A percentile compares a stretch with the other conserved stretches of the same genome.
These are phyloP conservation scores for Timema podura DNA, from an alignment of 2,888 invertebrate species.

Conservation along the genomic window DNA sequence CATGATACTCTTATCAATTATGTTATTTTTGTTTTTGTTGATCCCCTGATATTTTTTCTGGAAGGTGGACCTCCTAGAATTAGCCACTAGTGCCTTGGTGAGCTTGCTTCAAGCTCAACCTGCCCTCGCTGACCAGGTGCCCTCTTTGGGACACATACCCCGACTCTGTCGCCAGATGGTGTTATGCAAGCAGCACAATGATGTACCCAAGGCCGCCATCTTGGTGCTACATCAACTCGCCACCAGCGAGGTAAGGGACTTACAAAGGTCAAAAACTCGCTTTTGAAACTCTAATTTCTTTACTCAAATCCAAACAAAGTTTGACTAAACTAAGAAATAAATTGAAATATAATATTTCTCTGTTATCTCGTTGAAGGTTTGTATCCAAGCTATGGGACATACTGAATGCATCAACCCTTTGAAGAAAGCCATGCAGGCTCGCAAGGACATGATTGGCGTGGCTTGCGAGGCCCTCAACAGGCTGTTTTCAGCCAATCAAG, in stretches of 20 bases:
- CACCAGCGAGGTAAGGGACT: conserved; percentile 71
- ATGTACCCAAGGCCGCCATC: conserved; percentile 73
- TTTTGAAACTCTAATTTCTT: too few relatives aligned
- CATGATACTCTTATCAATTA: too few relatives aligned
- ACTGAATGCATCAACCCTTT: conserved; percentile 87
- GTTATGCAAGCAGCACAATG: conserved; percentile 44
- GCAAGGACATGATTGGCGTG: conserved; percentile 76
- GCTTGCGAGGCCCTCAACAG: conserved; percentile 87
- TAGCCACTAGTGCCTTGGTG: conserved; percentile 79
- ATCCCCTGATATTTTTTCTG: conserved; percentile 34
- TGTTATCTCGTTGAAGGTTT: conserved; percentile 72
- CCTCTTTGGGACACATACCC: conserved; percentile 83
- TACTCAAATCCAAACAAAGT: too few relatives aligned
- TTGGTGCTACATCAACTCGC: conserved; percentile 84
- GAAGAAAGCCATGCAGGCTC: conserved; percentile 83
- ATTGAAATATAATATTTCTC: too few relatives aligned
- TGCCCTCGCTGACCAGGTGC: conserved; percentile 79
- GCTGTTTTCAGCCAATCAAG: conserved; percentile 71
- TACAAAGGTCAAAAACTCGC: too few relatives aligned
- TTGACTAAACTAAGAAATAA: too few relatives aligned
- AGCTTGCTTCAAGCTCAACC: conserved; percentile 83
- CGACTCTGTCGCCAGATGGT: conserved; percentile 60
- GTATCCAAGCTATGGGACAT: conserved; percentile 77
- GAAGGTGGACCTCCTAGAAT: conserved; percentile 70
- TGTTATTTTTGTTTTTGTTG: too few relatives aligned